Evolutionary conservation across 2,113 vertebrate genomes (phyloP), one percentile per base, ranked within the genome.

Genomic region (Potamarius usumacintae): DNA sequence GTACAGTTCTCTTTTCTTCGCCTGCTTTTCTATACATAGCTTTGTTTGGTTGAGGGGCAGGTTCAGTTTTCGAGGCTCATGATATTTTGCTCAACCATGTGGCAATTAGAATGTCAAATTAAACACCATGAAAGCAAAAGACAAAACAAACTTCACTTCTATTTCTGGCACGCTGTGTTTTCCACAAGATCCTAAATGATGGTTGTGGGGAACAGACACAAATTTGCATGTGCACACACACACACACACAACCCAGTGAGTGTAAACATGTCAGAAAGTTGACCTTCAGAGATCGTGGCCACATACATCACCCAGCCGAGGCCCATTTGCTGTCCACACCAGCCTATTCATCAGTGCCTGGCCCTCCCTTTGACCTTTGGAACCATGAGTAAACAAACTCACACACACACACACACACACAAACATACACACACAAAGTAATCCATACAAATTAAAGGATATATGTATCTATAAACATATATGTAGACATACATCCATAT

Each of bases 61-160:
- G 92, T 93, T 95, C 92, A 90, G 90, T 94, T 94, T 93, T 90
- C 78, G 91, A 94, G 93, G 90, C 91, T 95, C 92, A 92, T 92
- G 94, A 94, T 92, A 94, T 94, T 95, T 94, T 92, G 92, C 93
- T 94, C 92, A 92, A 93, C 92, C 91, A 94, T 94, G 92, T 95
- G 94, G 94, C 94, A 95, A 94, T 95, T 95, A 94, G 90, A 93
- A 94, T 94, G 94, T 95, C 94, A 94, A 95, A 94, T 94, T 93
- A 93, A 94, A 94, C 93, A 90, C 92, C 87, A 92, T 93, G 92
- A 94, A 85, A 91, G 93, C 92, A 93, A 93, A 93, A 90, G 92
- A 93, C 94, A 89, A 92, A 94, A 92, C 89, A 90, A 93, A 90
- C 87, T 87, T 91, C 69, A 86, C 91, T 93, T 91, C 94, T 96